Conservation (phyloP, 2,113 vertebrate genomes). For the Pluvianellus socialis region DNA sequence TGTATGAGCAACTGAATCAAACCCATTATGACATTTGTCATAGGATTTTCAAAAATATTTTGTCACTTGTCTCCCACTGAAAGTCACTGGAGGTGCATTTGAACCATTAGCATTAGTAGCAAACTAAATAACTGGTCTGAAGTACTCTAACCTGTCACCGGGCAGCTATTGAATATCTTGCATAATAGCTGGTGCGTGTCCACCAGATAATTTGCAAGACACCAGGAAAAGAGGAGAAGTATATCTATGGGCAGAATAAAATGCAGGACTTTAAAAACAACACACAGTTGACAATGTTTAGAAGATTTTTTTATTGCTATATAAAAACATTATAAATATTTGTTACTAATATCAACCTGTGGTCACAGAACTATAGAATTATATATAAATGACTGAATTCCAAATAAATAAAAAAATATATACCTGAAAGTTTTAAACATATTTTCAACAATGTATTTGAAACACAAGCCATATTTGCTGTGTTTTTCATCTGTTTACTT, state of each 20-base stretch:
- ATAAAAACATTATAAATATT: background rate
- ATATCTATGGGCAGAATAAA: background rate
- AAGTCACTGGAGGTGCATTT: background rate
- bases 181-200: background rate
- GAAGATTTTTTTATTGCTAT: background rate
- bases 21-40: background rate
- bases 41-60: background rate
- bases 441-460: background rate
- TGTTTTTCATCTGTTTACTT: background rate
- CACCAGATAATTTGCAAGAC: background rate
- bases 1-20: background rate
- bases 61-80: background rate
- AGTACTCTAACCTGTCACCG: background rate
- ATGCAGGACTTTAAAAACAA: background rate
- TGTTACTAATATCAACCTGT: background rate
- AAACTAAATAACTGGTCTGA: background rate
- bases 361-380: background rate
- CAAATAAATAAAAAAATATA: background rate
- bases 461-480: background rate
- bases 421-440: background rate
- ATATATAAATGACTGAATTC: background rate
- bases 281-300: background rate
- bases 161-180: background rate
- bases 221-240: background rate
- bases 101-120: background rate